Conservation (phyloP, 1,140 invertebrate genomes). For the Bombus soroeensis region DNA sequence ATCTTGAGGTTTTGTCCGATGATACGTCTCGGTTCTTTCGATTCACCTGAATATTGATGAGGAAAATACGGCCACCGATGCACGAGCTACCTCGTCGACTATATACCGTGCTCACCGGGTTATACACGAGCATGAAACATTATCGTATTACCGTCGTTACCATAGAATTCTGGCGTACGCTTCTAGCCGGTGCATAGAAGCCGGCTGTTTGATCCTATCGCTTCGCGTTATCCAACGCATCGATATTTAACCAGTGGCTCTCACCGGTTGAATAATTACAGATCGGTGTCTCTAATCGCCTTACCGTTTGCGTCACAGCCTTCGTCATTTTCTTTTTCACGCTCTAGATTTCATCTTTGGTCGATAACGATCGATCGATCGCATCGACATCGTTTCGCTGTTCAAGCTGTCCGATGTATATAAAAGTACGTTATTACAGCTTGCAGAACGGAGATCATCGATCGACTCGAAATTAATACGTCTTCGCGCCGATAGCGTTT, state of each 20-base stretch:
- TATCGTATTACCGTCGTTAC: slow-evolving; percentile 57
- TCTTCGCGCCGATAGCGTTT: background rate
- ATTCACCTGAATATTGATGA: background rate
- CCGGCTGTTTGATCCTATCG: slow-evolving; percentile 26
- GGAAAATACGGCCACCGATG: background rate
- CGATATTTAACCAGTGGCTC: slow-evolving; percentile 55
- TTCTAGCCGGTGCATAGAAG: slow-evolving; percentile 2
- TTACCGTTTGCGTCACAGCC: background rate
- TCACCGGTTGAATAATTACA: background rate
- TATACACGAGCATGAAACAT: slow-evolving; percentile 24
- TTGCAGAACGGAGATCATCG: background rate
- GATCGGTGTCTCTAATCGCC: background rate
- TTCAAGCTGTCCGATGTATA: too few relatives aligned
- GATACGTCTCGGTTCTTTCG: background rate
- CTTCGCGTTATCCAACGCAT: slow-evolving; percentile 53
- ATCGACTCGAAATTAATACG: background rate
- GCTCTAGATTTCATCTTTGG: background rate
- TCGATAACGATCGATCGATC: background rate
- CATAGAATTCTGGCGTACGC: slow-evolving; percentile 43
- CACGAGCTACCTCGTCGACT: too few relatives aligned
- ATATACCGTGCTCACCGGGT: background rate
- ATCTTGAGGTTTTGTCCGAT: background rate
- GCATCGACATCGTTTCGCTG: background rate
- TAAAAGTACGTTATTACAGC: background rate
- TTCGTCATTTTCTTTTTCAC: background rate